A percentile compares a stretch with the other conserved stretches of the same genome.
phyloP scores from a whole-genome alignment of 2,797 vertebrate species.

The Heliangelus exortis region DNA sequence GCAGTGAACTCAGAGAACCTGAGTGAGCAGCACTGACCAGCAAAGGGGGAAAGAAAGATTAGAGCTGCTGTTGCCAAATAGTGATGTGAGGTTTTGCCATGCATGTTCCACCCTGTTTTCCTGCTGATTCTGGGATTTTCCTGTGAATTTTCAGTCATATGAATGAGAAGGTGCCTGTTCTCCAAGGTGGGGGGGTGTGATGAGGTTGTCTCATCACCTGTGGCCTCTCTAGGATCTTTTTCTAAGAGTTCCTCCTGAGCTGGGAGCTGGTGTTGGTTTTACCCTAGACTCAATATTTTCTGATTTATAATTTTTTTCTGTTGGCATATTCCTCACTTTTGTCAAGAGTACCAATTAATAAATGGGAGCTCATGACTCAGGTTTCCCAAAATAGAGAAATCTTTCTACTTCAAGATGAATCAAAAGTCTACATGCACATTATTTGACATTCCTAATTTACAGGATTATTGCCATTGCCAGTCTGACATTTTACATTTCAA shows the following conservation, averaged over 20 bases:
- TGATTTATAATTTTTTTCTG: slow-evolving; percentile 31
- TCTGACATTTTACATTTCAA: slow-evolving; percentile 73
- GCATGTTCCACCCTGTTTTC: background rate
- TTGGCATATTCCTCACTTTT: slow-evolving; percentile 9
- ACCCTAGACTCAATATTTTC: slow-evolving; percentile 20
- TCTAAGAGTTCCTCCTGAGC: slow-evolving; percentile 13
- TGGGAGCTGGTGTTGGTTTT: slow-evolving; percentile 3
- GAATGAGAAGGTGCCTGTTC: background rate
- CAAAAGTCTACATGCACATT: slow-evolving; percentile 64
- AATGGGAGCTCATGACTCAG: slow-evolving; percentile 34
- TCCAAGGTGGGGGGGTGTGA: background rate
- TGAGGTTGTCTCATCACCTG: background rate
- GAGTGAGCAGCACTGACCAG: background rate
- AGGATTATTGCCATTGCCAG: slow-evolving; percentile 59
- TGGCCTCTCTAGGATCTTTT: background rate
- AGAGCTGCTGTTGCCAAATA: background rate
- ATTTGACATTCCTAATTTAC: slow-evolving; percentile 56
- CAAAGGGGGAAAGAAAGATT: background rate
- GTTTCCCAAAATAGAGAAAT: slow-evolving; percentile 53
- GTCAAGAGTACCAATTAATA: slow-evolving; percentile 47
- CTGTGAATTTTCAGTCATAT: background rate
- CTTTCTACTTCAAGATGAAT: slow-evolving; percentile 51
- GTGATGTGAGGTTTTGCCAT: accelerated
- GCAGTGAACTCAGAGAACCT: background rate
- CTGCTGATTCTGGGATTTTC: background rate